Conservation (phyloP, 2,797 vertebrate species). For the Scarus forsteni region DNA sequence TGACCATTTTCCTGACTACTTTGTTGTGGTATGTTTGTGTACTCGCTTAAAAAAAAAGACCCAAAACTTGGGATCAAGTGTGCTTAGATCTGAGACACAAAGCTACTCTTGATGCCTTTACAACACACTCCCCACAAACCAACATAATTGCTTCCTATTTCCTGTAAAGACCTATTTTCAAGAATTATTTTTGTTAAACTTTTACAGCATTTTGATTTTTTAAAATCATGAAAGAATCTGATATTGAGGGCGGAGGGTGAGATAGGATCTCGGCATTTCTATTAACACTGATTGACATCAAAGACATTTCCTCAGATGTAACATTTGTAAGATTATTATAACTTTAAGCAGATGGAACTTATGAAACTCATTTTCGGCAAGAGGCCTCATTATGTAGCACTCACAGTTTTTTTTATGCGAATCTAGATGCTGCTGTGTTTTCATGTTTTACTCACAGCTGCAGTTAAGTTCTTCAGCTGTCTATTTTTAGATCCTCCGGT, state of each 20-base stretch:
- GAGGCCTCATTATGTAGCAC: not conserved
- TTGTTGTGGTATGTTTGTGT: too few species aligned
- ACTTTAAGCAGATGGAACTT: slow-evolving; percentile 10
- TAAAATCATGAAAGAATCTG: not conserved
- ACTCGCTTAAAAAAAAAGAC: too few species aligned
- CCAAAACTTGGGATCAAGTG: too few species aligned
- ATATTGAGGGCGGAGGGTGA: too few species aligned
- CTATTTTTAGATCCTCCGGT: slow-evolving; percentile 30
- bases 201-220: not conserved
- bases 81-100: too few species aligned
- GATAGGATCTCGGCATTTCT: not conserved
- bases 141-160: not conserved
- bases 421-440: not conserved
- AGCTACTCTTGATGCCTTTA: not conserved
- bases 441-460: slow-evolving; percentile 1
- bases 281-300: slow-evolving; percentile 15
- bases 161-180: not conserved
- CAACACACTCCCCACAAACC: slow-evolving; percentile 2
- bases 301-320: not conserved
- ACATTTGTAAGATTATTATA: slow-evolving; percentile 2
- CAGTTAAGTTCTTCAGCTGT: slow-evolving; percentile 1
- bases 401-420: not conserved
- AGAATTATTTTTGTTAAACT: slow-evolving; percentile 11
- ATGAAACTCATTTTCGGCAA: not conserved
- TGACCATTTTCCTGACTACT: too few species aligned